These are phyloP conservation scores for Cladopsammia gracilis DNA, from an alignment of 64 coral and sea anemone species.

Conservation along the genomic window DNA sequence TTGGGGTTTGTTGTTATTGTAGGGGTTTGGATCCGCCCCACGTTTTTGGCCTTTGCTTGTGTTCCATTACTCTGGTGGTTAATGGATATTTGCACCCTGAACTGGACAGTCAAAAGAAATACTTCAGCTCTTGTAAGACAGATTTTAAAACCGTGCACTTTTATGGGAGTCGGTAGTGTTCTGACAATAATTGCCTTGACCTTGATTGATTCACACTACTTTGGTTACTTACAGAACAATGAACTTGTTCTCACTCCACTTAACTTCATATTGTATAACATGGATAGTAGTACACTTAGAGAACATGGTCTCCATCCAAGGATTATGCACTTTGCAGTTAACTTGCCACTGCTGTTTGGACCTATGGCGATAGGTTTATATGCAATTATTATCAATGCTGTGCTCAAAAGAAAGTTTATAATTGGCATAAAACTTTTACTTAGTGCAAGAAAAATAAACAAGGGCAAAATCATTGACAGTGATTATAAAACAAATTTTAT, in stretches of 20 bases:
- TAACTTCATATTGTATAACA: constrained; percentile 91
- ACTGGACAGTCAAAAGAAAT: background rate
- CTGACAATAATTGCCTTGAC: constrained; percentile 24
- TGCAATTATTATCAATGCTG: background rate
- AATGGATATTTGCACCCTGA: background rate
- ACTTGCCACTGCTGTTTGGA: constrained; percentile 83
- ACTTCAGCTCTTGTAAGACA: background rate
- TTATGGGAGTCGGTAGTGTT: constrained; percentile 30
- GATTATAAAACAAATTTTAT: background rate
- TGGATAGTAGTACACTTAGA: constrained; percentile 64
- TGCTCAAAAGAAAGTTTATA: background rate
- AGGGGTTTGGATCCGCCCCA: constrained; percentile 95
- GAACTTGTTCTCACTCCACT: constrained; percentile 82
- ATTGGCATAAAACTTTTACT: background rate
- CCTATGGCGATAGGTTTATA: constrained; percentile 45
- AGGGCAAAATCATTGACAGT: background rate
- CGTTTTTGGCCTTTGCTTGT: constrained; percentile 89
- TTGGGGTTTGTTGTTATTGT: constrained; percentile 64
- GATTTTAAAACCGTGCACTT: background rate
- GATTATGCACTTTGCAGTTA: constrained; percentile 87
- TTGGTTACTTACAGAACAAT: constrained; percentile 65
- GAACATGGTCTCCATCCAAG: constrained; percentile 93
- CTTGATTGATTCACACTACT: constrained; percentile 85
- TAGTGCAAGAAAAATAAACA: background rate
- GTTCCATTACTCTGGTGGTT: constrained; percentile 64